Percentiles rank a stretch among this genome's conserved stretches.
These are phyloP conservation scores for Meteorus cinctellus DNA, from an alignment of 2,888 invertebrate species.

Conservation along the genomic window DNA sequence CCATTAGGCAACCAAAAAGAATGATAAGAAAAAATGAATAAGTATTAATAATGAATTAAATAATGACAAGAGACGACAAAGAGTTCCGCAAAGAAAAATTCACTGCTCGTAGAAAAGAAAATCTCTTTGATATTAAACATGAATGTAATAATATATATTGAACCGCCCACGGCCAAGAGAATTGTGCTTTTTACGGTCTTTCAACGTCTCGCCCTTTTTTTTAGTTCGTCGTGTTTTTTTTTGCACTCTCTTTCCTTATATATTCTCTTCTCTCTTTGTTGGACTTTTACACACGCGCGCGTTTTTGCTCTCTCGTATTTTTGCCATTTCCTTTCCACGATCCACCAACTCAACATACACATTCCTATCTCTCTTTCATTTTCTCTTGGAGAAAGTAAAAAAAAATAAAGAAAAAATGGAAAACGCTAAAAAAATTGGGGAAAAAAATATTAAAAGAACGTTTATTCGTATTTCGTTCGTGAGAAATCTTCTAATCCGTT, in stretches of 20 bases:
- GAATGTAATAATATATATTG: slow-evolving; percentile 33
- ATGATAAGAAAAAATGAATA: slow-evolving; percentile 51
- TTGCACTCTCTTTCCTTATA: neutral
- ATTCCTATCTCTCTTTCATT: slow-evolving; percentile 35
- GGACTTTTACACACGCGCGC: slow-evolving; percentile 21
- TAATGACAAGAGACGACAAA: slow-evolving; percentile 42
- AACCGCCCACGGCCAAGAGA: slow-evolving; percentile 64
- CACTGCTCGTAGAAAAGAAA: slow-evolving; percentile 27
- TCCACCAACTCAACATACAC: slow-evolving; percentile 14
- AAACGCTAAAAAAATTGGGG: slow-evolving; percentile 23
- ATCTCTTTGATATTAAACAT: slow-evolving; percentile 37
- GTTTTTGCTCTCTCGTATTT: slow-evolving; percentile 29
- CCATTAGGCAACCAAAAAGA: slow-evolving; percentile 63
- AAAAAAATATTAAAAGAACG: slow-evolving; percentile 32
- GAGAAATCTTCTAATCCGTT: slow-evolving; percentile 1
- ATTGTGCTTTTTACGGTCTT: slow-evolving; percentile 56
- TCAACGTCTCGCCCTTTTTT: slow-evolving; percentile 30
- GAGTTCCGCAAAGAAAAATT: slow-evolving; percentile 63
- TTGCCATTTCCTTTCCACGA: slow-evolving; percentile 10
- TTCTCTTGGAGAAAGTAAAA: slow-evolving; percentile 39
- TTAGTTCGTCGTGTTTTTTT: slow-evolving; percentile 18
- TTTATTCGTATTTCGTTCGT: slow-evolving; percentile 15
- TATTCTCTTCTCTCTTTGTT: slow-evolving; percentile 41
- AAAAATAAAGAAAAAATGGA: slow-evolving; percentile 38
- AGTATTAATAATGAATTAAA: slow-evolving; percentile 28